These are phyloP conservation scores for Pteronura brasiliensis DNA, from an alignment of 2,113 vertebrate species.

Conservation along the genomic window DNA sequence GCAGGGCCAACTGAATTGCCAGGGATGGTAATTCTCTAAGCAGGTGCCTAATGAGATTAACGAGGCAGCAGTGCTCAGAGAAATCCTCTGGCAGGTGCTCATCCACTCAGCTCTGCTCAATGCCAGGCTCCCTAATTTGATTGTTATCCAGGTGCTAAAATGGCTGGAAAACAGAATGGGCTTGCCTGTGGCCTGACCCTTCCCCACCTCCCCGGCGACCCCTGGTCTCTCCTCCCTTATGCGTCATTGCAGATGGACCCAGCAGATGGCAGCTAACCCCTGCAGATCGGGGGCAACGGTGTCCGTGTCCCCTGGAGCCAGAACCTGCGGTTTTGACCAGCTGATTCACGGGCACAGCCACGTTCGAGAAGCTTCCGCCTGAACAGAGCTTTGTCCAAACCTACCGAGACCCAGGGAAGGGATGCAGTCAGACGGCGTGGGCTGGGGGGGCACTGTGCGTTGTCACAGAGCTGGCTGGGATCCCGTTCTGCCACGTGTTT, in stretches of 20 bases:
- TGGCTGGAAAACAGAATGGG: not conserved
- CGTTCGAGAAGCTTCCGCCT: not conserved
- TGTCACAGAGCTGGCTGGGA: not conserved
- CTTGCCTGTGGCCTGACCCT: not conserved
- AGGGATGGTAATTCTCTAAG: not conserved
- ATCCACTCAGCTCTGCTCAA: not conserved
- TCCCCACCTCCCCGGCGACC: not conserved
- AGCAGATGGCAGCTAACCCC: not conserved
- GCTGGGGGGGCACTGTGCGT: no score
- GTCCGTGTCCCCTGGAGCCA: not conserved
- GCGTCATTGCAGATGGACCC: not conserved
- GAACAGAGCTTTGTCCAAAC: not conserved
- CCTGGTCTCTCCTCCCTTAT: no score
- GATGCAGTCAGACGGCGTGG: not conserved
- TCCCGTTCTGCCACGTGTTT: not conserved
- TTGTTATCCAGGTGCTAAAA: not conserved
- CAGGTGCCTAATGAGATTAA: not conserved
- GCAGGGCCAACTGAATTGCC: accelerated
- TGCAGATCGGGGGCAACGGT: not conserved
- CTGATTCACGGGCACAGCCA: accelerated
- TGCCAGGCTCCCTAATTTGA: not conserved
- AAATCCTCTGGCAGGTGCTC: not conserved
- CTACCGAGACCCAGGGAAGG: accelerated
- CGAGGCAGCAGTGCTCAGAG: not conserved
- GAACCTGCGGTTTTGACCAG: accelerated